Evolutionary conservation across 1,140 invertebrate genomes (phyloP), one percentile per base, ranked within the genome.

Genomic region (Papilio xuthus): DNA sequence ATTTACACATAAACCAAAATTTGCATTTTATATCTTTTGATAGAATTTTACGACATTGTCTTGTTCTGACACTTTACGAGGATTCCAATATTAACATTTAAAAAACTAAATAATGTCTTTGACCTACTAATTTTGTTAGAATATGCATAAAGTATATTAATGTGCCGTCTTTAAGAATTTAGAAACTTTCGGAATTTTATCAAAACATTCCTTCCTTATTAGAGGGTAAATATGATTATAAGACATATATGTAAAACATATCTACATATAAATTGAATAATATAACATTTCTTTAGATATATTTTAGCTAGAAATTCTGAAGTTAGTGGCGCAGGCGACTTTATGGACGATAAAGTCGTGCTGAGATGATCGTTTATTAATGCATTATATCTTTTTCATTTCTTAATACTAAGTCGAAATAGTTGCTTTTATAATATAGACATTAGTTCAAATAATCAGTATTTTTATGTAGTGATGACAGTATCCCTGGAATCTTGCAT

Each of bases 1-100:
- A 76, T 76, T 76, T 76, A 76, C 56, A 76, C 37, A 76, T 63
- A 37, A 37, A 56, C n/a, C n/a, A 15, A 63, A 76, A 76, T 76
- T 76, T 42, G 53, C 74, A 76, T 76, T 76, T 76, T 41, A 67
- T 56, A 53, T 53, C 2, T 76, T 42, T 20, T 9, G 18, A 63
- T 63, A 63, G 32, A 32, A 44, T 63, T 76, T 76, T 76, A 63
- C 32, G 73, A 75, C 73, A 75, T 56, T 75, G 73, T 75, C 73
- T 56, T 32, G 8, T 28, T 75, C 50, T 13, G 28, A 75, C 73
- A 37, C 15, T 75, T 75, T 75, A 75, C 28, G 73, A 32, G 73
- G 50, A 75, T 75, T 75, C 47, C 73, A 60, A 23, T n/a, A 50
- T 75, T 67, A 67, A 26, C 0, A 67, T 67, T 67, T 67, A 67